Base-by-base conservation (phyloP, 1,140 invertebrate species). In the Alviniconcha marisindica region DNA sequence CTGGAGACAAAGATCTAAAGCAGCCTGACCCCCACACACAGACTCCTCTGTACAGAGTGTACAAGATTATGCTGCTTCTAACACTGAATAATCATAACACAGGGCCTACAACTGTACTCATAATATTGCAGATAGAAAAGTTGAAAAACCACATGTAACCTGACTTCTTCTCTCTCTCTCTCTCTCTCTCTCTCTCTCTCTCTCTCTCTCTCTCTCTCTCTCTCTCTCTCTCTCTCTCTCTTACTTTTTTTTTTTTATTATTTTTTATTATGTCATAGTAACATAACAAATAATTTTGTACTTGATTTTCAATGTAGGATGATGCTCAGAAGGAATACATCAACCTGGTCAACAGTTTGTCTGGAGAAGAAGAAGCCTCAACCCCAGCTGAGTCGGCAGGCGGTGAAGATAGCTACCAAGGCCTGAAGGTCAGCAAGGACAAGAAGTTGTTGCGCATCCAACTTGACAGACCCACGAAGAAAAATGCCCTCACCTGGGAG, bases 401-500 rank as follows among this genome's bases (percentile, higher is more conserved):
- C 18, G 31, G 73, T 73, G 63, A 85, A 51, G 82, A 84, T 21
- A 89, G 91, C 81, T 93, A 88, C 81, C 81, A 91, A 69, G 89
- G 86, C 40, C 42, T 92, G 14, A 77, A 83, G 31, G 86, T 92
- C 12, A 87, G 81, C 4, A 85, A 90, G 18, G 87, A 94, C 76
- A 94, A 94, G 88, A 94, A 94, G 85, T 92, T 96, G 7, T 94
- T 93, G 83, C 94, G 94, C 77, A 95, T 98, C n/a, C 95, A 93
- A 77, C 94, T 93, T 0, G 93, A 94, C 84, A 88, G 93, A 87
- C 96, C 96, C 14, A 88, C 91, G 54, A 96, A 95, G 87, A 96
- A 96, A 90, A 98, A 98, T 95, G 96, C 97, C 14, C 92, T 98
- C 2, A 95, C 94, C 74, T 83, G 82, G 28, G 88, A 95, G 89